Evolutionary conservation across 2,797 vertebrate genomes (phyloP).

Genomic region (Pogonophryne albipinna): DNA sequence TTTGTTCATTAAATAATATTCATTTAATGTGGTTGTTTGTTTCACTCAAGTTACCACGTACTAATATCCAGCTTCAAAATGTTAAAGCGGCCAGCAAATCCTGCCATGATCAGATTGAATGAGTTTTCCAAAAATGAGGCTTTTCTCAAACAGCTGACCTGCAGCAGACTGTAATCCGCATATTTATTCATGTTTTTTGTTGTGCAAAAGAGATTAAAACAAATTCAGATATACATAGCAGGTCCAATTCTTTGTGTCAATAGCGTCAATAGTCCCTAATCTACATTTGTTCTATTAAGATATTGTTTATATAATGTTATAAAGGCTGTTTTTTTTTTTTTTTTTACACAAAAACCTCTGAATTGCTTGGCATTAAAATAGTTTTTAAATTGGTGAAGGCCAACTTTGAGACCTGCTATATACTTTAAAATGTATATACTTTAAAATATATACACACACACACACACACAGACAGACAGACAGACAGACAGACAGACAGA

Average conservation of each 20-base stretch:
- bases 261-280: background rate
- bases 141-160: conserved; percentile 46
- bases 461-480: background rate
- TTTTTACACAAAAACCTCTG: too few relatives aligned
- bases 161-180: conserved; percentile 41
- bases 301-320: too few relatives aligned
- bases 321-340: too few relatives aligned
- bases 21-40: background rate
- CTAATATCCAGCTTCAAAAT: conserved; percentile 12
- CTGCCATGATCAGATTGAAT: conserved; percentile 38
- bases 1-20: conserved; percentile 5
- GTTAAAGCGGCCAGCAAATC: conserved; percentile 31
- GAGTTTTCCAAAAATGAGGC: conserved; percentile 35
- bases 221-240: background rate
- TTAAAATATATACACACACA: background rate
- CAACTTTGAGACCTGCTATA: too few relatives aligned
- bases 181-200: conserved; percentile 20
- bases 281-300: background rate
- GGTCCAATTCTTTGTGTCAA: background rate
- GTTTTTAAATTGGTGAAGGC: too few relatives aligned
- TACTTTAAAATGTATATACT: too few relatives aligned
- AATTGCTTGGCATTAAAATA: too few relatives aligned
- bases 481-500: background rate
- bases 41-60: background rate
- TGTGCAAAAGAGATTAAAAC: conserved; percentile 27